Conservation (phyloP, 2,888 invertebrate genomes). For the Chymomyza procnemis region DNA sequence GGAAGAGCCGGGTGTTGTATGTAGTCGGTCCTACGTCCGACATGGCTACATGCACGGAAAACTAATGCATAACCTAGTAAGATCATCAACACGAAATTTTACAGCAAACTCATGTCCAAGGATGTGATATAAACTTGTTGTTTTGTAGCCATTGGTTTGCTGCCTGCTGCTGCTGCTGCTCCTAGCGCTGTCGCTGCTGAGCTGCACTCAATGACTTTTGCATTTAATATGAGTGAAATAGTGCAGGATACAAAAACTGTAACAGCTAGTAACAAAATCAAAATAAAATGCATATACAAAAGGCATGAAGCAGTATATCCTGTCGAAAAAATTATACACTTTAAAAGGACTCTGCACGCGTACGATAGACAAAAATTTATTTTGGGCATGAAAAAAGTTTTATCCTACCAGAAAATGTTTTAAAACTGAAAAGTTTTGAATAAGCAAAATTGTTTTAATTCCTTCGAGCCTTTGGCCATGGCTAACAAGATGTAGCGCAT, state of each 20-base stretch:
- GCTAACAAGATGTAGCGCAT: too few species aligned
- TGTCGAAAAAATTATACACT: too few species aligned
- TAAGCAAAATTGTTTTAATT: too few species aligned
- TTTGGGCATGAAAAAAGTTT: too few species aligned
- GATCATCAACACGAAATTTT: slow-evolving; percentile 75
- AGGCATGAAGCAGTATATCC: neutral
- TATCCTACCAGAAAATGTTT: too few species aligned
- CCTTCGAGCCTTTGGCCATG: too few species aligned
- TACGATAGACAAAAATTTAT: too few species aligned
- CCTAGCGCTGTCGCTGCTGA: slow-evolving; percentile 26
- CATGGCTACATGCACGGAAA: slow-evolving; percentile 44
- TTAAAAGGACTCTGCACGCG: too few species aligned
- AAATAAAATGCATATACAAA: neutral
- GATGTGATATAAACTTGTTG: slow-evolving; percentile 70
- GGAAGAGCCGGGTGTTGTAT: neutral
- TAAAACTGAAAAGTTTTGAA: too few species aligned
- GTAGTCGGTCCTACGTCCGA: neutral
- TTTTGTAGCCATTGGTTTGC: slow-evolving; percentile 45
- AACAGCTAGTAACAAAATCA: slow-evolving; percentile 17
- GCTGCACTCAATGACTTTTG: slow-evolving; percentile 72
- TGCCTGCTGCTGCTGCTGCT: neutral
- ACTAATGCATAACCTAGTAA: slow-evolving; percentile 74
- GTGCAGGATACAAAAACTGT: slow-evolving; percentile 22
- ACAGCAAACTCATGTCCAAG: slow-evolving; percentile 72
- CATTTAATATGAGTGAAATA: slow-evolving; percentile 70